These are phyloP conservation scores for Clarias laeviceps DNA, from an alignment of 2,797 vertebrate species.

Conservation along the genomic window DNA sequence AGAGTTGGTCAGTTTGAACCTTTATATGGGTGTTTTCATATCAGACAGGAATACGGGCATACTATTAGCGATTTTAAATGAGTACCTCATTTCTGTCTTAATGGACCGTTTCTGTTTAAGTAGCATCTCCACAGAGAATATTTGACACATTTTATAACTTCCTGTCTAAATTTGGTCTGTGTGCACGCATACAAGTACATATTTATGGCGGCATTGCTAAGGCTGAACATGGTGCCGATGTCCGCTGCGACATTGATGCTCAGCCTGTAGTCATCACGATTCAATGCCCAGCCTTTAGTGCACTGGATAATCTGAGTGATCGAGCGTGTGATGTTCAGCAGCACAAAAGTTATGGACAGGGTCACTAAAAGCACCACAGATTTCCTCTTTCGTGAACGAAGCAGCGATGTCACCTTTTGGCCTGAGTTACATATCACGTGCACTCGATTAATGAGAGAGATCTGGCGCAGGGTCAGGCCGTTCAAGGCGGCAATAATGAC, in stretches of 20 bases:
- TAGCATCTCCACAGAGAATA: conserved; percentile 12
- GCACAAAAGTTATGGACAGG: conserved; percentile 66
- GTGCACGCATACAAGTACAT: conserved; percentile 72
- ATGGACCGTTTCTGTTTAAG: neutral
- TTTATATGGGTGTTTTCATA: neutral
- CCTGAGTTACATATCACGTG: conserved; percentile 33
- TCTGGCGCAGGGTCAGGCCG: conserved; percentile 62
- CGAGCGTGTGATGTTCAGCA: conserved; percentile 62
- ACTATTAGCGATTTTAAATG: neutral
- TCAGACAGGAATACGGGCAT: neutral
- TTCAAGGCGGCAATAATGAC: conserved; percentile 68
- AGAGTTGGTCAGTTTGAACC: neutral
- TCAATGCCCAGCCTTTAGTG: conserved; percentile 57
- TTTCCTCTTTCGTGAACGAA: conserved; percentile 63
- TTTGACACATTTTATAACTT: conserved; percentile 59
- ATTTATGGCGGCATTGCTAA: conserved; percentile 66
- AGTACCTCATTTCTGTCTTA: neutral
- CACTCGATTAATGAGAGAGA: conserved; percentile 63
- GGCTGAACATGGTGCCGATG: conserved; percentile 69
- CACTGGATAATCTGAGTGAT: conserved; percentile 69
- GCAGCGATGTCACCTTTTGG: conserved; percentile 45
- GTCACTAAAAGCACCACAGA: conserved; percentile 68
- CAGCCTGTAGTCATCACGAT: conserved; percentile 64
- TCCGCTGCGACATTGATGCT: conserved; percentile 67
- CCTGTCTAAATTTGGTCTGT: conserved; percentile 65